Conservation (phyloP, 2,888 invertebrate species). For the Stictocephala bisonia region DNA sequence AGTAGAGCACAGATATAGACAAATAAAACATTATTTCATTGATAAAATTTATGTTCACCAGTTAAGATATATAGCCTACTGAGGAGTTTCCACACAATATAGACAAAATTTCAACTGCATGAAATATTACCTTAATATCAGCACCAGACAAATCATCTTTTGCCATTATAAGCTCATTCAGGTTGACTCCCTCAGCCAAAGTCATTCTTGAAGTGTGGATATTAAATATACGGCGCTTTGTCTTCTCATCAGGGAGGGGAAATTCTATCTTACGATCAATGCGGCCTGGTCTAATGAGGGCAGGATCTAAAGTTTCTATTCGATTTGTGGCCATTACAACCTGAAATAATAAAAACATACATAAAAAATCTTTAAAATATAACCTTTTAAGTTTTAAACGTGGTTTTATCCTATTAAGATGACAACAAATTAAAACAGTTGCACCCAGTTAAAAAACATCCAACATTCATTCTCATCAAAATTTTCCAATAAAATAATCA, state of each 20-base stretch:
- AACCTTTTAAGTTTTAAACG: not conserved
- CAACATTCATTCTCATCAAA: too few species aligned
- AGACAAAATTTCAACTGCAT: too few species aligned
- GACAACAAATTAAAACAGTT: too few species aligned
- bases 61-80: too few species aligned
- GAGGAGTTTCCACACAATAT: too few species aligned
- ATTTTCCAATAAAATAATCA: too few species aligned
- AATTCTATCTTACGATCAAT: conserved; percentile 99
- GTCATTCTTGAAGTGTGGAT: conserved; percentile 99
- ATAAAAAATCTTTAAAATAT: not conserved
- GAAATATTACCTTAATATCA: conserved; percentile 81
- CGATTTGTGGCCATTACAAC: conserved; percentile 98
- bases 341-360: conserved; percentile 64
- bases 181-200: conserved; percentile 93
- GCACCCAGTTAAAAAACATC: too few species aligned
- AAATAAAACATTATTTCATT: too few species aligned
- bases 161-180: conserved; percentile 98
- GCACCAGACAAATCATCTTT: conserved; percentile 99
- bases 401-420: too few species aligned
- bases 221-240: conserved; percentile 94
- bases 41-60: too few species aligned
- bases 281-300: conserved; percentile 97
- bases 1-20: too few species aligned
- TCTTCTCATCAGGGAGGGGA: conserved; percentile 98
- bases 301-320: conserved; percentile 98